Base-by-base conservation (phyloP, 2,888 invertebrate species). In the Scaptomyza caliginosa region DNA sequence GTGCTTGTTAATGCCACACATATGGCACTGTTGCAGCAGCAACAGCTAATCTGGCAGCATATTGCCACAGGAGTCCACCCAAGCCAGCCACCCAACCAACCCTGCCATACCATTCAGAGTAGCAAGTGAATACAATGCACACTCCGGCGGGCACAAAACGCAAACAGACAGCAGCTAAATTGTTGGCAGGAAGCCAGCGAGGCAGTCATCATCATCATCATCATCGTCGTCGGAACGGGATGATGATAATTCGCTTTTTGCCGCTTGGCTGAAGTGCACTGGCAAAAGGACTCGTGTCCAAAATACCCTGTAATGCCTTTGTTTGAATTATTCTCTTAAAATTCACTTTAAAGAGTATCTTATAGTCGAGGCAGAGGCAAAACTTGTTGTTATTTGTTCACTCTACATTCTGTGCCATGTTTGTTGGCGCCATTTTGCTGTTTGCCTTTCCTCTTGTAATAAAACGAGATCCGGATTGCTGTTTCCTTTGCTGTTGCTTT, bases 371-470 rank as follows among this genome's bases (percentile, higher is more conserved):
- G n/a, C n/a, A n/a, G n/a, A n/a, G n/a, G 10, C 32, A 34, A 34
- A 3, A 46, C 45, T 26, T 46, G 32, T 32, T 46, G 46, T 45
- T 34, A 24, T 17, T 43, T 23, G 28, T 10, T 13, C 34, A n/a
- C n/a, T 2, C 49, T 7, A 24, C 10, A 30, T 13, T 23, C 56
- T 17, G 43, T 8, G n/a, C 38, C 6, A 28, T 67, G 55, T 39
- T 62, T 80, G 83, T 79, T 87, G 79, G 86, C 88, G 86, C 79
- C 88, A 83, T 86, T 83, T 84, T 88, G 81, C 81, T 82, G 89
- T 87, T 83, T 88, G 83, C 79, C 59, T 81, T 88, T 88, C 88
- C 88, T 81, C 75, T 81, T 77, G 84, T 76, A 88, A 88, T 87
- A 88, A 89, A 81, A 77, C 68, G 76, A 74, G 74, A 85, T 87